Percentiles rank a stretch among this genome's conserved stretches.
phyloP scores from a whole-genome alignment of 2,113 vertebrate species.

The Perognathus longimembris region DNA sequence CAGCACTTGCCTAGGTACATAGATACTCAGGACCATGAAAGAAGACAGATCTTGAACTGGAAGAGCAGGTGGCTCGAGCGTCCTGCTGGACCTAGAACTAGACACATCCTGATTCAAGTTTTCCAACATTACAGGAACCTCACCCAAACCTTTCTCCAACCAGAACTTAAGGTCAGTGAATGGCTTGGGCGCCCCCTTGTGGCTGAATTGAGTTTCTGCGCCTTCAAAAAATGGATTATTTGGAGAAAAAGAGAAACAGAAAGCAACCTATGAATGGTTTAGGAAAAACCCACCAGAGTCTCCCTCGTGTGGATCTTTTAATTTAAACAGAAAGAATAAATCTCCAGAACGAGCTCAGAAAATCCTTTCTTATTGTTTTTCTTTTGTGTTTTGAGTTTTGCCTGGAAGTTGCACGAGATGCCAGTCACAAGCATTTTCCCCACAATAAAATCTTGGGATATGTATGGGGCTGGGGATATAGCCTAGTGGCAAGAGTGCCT shows the following conservation, averaged over 20 bases:
- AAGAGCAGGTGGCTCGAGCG: background rate
- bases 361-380: background rate
- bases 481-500: no score
- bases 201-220: background rate
- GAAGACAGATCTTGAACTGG: background rate
- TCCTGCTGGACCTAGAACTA: constrained; percentile 1
- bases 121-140: background rate
- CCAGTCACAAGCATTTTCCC: background rate
- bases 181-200: constrained; percentile 54
- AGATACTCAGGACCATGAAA: background rate
- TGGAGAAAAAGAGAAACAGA: background rate
- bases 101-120: background rate
- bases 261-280: background rate
- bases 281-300: background rate
- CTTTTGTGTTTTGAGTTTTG: constrained; percentile 34
- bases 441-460: background rate
- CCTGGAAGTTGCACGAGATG: background rate
- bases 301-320: background rate
- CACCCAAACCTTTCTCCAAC: background rate
- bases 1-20: background rate
- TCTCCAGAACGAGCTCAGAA: background rate
- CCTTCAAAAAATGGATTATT: background rate
- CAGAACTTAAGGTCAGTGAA: background rate
- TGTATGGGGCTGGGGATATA: no score
- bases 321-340: background rate